Percentiles rank a stretch among this genome's conserved stretches.
phyloP scores from a whole-genome alignment of 2,797 vertebrate species.

The Microcaecilia unicolor region DNA sequence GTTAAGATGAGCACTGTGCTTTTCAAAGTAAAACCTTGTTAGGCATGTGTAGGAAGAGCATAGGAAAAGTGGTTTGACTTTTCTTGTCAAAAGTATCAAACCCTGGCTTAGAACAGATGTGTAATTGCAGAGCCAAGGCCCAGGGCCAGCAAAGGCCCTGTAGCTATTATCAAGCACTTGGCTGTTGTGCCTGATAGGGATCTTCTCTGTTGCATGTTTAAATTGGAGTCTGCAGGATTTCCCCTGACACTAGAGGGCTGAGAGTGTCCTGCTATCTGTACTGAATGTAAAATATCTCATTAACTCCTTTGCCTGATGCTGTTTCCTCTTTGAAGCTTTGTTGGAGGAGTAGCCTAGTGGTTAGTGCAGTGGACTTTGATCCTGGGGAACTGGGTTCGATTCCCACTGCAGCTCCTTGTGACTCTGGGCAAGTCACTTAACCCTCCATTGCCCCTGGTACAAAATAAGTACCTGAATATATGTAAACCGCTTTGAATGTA shows the following conservation, averaged over 20 bases:
- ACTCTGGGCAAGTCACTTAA: too few relatives aligned
- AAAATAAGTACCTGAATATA: too few relatives aligned
- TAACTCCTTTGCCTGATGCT: background rate
- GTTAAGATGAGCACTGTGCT: background rate
- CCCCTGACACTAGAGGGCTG: background rate
- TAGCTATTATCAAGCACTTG: background rate
- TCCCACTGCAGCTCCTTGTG: too few relatives aligned
- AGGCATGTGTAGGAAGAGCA: background rate
- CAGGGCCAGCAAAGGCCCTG: background rate
- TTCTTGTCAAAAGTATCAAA: background rate
- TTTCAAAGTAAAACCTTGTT: background rate
- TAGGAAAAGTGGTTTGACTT: background rate
- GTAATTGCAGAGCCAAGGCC: background rate
- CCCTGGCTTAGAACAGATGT: too few relatives aligned
- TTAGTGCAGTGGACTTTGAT: too few relatives aligned
- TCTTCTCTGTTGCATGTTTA: background rate
- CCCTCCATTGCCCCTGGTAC: too few relatives aligned
- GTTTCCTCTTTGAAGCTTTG: background rate
- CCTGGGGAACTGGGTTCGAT: too few relatives aligned
- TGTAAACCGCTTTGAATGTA: too few relatives aligned
- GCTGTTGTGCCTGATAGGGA: background rate
- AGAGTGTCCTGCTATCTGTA: background rate
- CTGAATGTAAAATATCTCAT: background rate
- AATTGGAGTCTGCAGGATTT: background rate
- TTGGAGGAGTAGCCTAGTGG: too few relatives aligned